These are phyloP conservation scores for Lasioglossum marginatum DNA, from an alignment of 2,888 invertebrate species.

Conservation along the genomic window DNA sequence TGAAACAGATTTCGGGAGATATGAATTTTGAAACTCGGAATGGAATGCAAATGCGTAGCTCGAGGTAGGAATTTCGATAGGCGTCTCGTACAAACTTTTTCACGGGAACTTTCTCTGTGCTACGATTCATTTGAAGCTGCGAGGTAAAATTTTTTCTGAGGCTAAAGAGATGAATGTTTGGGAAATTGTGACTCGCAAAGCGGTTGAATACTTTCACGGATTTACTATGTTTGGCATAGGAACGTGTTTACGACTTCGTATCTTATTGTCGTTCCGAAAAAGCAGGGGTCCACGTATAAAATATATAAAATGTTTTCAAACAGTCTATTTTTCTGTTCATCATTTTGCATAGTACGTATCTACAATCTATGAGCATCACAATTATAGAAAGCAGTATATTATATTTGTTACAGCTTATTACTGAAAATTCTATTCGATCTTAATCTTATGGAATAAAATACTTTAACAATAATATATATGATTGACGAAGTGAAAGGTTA, in stretches of 20 bases:
- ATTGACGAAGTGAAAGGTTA: too few species aligned
- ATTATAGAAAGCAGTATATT: background rate
- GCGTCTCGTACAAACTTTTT: slow-evolving; percentile 6
- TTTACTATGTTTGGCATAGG: background rate
- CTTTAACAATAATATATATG: background rate
- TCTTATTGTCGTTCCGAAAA: background rate
- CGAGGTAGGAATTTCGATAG: slow-evolving; percentile 9
- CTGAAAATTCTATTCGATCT: background rate
- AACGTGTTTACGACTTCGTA: background rate
- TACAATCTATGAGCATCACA: background rate
- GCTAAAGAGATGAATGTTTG: background rate
- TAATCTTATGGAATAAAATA: background rate
- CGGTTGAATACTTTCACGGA: background rate
- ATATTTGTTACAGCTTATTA: background rate
- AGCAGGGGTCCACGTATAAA: background rate
- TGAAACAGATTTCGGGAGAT: background rate
- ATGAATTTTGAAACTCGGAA: slow-evolving; percentile 15
- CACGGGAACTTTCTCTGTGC: background rate
- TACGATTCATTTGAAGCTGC: slow-evolving; percentile 4
- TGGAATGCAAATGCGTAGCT: slow-evolving; percentile 10
- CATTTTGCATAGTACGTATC: background rate
- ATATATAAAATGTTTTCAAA: background rate
- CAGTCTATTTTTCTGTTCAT: background rate
- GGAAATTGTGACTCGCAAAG: background rate
- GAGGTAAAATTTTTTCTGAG: background rate